A percentile compares a stretch with the other conserved stretches of the same genome.
Conservation (phyloP, 2,113 vertebrate genomes). For the Cynopterus brachyotis region DNA sequence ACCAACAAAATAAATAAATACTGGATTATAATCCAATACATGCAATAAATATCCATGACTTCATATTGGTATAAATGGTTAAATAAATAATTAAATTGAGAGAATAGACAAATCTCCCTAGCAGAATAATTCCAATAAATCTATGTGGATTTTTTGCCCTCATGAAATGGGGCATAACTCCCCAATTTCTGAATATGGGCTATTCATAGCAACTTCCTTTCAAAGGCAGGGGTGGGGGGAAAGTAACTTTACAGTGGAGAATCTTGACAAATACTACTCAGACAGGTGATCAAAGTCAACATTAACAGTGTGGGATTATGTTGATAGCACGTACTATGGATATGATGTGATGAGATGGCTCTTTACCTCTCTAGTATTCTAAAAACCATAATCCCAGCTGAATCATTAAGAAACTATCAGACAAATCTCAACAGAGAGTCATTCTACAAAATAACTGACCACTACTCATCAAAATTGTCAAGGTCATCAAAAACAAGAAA, state of each 20-base stretch:
- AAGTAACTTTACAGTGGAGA: not conserved
- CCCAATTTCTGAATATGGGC: not conserved
- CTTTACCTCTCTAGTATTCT: not conserved
- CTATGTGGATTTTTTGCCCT: not conserved
- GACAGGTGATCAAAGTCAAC: not conserved
- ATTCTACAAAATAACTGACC: not conserved
- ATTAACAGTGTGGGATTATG: not conserved
- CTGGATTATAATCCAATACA: not conserved
- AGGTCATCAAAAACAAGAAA: not conserved
- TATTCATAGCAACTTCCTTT: not conserved
- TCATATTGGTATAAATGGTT: not conserved
- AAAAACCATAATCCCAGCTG: not conserved
- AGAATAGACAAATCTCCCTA: not conserved
- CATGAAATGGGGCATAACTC: not conserved
- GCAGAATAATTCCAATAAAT: not conserved
- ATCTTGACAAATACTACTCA: not conserved
- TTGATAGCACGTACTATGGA: not conserved
- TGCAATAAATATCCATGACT: not conserved
- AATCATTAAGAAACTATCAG: not conserved
- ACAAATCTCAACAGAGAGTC: not conserved
- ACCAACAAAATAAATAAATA: not conserved
- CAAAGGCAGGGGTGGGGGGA: not conserved
- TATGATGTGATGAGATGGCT: not conserved
- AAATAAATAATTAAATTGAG: not conserved
- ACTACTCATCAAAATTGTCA: not conserved